A percentile compares a stretch with the other conserved stretches of the same genome.
phyloP scores from a whole-genome alignment of 2,113 vertebrate species.

The Toxotes jaculatrix region DNA sequence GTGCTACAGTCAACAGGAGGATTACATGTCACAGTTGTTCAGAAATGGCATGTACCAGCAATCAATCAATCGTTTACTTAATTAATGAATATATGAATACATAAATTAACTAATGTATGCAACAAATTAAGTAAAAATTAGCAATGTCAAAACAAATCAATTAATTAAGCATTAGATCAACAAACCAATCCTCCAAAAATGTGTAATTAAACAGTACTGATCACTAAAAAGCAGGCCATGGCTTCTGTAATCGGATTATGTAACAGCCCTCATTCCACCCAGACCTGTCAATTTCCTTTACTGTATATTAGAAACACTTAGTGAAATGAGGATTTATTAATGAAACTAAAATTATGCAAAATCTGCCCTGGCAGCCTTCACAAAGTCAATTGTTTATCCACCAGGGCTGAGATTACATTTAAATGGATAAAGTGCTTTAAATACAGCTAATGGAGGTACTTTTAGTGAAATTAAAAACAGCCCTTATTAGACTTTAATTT shows the following conservation, averaged over 20 bases:
- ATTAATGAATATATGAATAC: neutral
- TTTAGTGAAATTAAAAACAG: slow-evolving; percentile 76
- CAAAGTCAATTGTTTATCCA: slow-evolving; percentile 69
- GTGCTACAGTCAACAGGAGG: no score
- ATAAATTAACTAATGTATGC: neutral
- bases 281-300: slow-evolving; percentile 49
- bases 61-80: neutral
- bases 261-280: slow-evolving; percentile 16
- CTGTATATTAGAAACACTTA: slow-evolving; percentile 63
- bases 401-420: slow-evolving; percentile 64
- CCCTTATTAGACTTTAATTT: slow-evolving; percentile 72
- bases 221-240: slow-evolving; percentile 20
- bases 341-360: slow-evolving; percentile 52
- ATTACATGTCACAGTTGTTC: neutral
- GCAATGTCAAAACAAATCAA: neutral
- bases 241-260: slow-evolving; percentile 45
- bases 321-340: slow-evolving; percentile 73
- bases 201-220: slow-evolving; percentile 5
- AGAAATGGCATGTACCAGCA: neutral
- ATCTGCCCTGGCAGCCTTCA: slow-evolving; percentile 41
- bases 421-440: slow-evolving; percentile 72
- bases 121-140: neutral
- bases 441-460: slow-evolving; percentile 69
- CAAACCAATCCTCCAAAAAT: slow-evolving; percentile 32
- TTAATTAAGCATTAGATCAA: slow-evolving; percentile 27